These are phyloP conservation scores for Thelaira solivaga DNA, from an alignment of 2,888 invertebrate species.

Conservation along the genomic window DNA sequence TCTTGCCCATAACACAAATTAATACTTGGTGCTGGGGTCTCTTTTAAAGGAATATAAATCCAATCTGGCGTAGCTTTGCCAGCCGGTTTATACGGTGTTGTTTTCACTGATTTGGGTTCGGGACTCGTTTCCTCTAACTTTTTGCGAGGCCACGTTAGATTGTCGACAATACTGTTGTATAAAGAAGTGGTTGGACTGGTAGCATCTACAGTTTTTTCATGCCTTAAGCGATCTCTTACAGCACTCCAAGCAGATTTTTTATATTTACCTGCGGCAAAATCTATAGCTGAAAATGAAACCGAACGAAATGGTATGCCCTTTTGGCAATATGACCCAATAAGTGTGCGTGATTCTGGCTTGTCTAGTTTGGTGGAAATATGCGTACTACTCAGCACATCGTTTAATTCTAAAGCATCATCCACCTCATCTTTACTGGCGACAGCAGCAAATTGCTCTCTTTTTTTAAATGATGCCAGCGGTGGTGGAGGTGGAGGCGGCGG, in stretches of 20 bases:
- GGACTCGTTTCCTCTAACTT: slow-evolving; percentile 8
- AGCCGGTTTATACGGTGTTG: slow-evolving; percentile 43
- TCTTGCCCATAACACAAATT: slow-evolving; percentile 72
- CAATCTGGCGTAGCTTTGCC: slow-evolving; percentile 67
- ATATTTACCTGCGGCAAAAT: slow-evolving; percentile 83
- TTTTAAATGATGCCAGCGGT: slow-evolving; percentile 11
- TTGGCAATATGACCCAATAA: slow-evolving; percentile 81
- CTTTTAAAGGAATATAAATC: slow-evolving; percentile 72
- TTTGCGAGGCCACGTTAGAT: slow-evolving; percentile 39
- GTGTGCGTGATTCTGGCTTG: slow-evolving; percentile 80
- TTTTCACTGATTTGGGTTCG: slow-evolving; percentile 48
- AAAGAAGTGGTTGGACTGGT: slow-evolving; percentile 67
- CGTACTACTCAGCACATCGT: slow-evolving; percentile 64
- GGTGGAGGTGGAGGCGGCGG: slow-evolving; percentile 63
- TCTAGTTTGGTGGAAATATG: slow-evolving; percentile 77
- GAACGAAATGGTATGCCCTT: slow-evolving; percentile 87
- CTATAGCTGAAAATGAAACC: slow-evolving; percentile 92
- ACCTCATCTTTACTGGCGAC: not conserved
- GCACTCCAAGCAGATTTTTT: slow-evolving; percentile 76
- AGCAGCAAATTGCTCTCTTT: not conserved
- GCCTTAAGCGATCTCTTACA: slow-evolving; percentile 72
- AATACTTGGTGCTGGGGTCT: slow-evolving; percentile 69
- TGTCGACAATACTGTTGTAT: slow-evolving; percentile 68
- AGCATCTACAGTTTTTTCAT: slow-evolving; percentile 71
- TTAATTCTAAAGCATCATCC: slow-evolving; percentile 22